Evolutionary conservation across 2,797 vertebrate species (phyloP), one percentile per base, ranked within the genome.

Genomic region (Lemur catta): DNA sequence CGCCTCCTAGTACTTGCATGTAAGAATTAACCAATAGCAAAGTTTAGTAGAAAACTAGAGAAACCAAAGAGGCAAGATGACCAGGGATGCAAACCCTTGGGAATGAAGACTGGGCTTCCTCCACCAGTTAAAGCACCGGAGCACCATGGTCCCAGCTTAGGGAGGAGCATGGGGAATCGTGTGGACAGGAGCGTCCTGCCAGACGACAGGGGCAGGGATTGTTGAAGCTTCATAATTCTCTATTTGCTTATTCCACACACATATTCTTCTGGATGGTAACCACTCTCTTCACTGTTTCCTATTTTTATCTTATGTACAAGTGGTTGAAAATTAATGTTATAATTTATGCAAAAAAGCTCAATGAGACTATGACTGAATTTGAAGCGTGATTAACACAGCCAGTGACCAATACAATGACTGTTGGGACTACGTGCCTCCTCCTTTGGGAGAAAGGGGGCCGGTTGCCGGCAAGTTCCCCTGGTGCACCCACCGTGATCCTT

Each of bases 401-500:
- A n/a, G 5, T 18, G 22, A 18, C 18, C 0, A 1, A 8, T 4
- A 4, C 4, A 17, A 6, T 1, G 20, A 1, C 41, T 26, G 3
- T 7, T 17, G 18, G 10, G 24, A 4, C 0, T 14, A 1, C 2
- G 7, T 10, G 20, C 33, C 55, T 69, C 48, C 4, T 20, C 43
- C 15, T 75, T 15, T 6, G 1, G 38, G 81, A 26, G 65, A 30
- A 55, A 61, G 6, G 9, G 20, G 59, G 7, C 46, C 38, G 20
- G 17, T 33, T 78, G 65, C 61, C 65, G 28, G 67, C 18, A 65
- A 43, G 35, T 12, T 80, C 35, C 10, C 1, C 9, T 4, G 38
- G 8, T 69, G 63, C 28, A 9, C 7, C 26, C 6, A 5, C 2
- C 3, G 67, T 1, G 20, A 4, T 43, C 26, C 26, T 59, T 46